Percentiles rank a stretch among this genome's conserved stretches.
phyloP scores from a whole-genome alignment of 2,888 invertebrate genomes.

The Caenorhabditis panamensis region DNA sequence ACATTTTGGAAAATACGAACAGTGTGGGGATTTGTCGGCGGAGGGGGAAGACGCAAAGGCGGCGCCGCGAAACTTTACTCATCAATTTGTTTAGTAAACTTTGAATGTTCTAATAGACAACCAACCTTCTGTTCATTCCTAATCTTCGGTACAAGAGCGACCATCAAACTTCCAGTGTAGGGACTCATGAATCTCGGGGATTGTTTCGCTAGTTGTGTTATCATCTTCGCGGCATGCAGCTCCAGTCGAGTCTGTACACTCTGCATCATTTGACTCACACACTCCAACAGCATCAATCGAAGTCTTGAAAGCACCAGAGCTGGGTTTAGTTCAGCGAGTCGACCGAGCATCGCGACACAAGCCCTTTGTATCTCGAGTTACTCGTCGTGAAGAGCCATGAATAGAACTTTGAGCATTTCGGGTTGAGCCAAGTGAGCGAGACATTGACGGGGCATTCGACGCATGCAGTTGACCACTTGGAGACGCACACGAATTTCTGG shows the following conservation, averaged over 20 bases:
- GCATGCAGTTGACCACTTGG: conserved; percentile 91
- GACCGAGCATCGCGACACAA: conserved; percentile 65
- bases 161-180: conserved; percentile 95
- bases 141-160: conserved; percentile 85
- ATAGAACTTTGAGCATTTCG: conserved; percentile 93
- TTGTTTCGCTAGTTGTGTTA: conserved; percentile 94
- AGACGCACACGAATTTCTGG: conserved; percentile 93
- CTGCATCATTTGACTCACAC: conserved; percentile 78
- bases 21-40: conserved; percentile 50
- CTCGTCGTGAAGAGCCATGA: conserved; percentile 96
- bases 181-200: conserved; percentile 94
- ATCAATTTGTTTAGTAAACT: not conserved
- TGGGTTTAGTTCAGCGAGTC: conserved; percentile 92
- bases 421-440: conserved; percentile 96
- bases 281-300: conserved; percentile 90
- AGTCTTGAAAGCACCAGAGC: conserved; percentile 98
- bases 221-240: conserved; percentile 95
- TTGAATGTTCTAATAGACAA: too few relatives aligned
- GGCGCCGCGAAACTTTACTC: not conserved
- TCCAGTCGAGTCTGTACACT: conserved; percentile 85
- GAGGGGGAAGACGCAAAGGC: conserved; percentile 57
- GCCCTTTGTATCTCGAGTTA: conserved; percentile 76
- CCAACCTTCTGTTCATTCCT: conserved; percentile 64
- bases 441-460: conserved; percentile 84
- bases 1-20: conserved; percentile 58